phyloP scores from a whole-genome alignment of 2,888 invertebrate species.

The Phalera bucephala region DNA sequence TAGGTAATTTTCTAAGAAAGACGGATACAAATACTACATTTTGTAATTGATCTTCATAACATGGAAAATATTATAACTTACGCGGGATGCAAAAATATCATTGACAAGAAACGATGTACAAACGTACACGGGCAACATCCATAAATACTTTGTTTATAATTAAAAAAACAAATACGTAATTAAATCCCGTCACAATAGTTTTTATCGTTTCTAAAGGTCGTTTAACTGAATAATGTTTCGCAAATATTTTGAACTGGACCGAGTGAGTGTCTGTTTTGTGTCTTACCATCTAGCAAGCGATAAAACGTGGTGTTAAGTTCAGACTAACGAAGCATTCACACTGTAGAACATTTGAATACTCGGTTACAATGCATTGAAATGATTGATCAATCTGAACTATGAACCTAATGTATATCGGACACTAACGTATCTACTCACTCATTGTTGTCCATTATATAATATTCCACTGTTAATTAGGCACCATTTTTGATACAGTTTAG shows the following conservation, averaged over 20 bases:
- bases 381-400: conserved; percentile 24
- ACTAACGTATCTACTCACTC: conserved; percentile 2
- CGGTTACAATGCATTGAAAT: conserved; percentile 18
- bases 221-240: background rate
- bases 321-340: conserved; percentile 18
- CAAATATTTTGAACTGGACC: background rate
- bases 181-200: too few species aligned
- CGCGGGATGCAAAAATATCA: too few species aligned
- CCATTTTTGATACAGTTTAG: conserved; percentile 23
- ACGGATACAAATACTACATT: too few species aligned
- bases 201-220: background rate
- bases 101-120: too few species aligned
- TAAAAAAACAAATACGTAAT: too few species aligned
- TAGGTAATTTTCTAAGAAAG: too few species aligned
- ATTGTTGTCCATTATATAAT: conserved; percentile 17
- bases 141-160: too few species aligned
- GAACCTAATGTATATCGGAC: conserved; percentile 18
- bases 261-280: conserved; percentile 3
- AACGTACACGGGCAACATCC: too few species aligned
- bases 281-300: conserved; percentile 2
- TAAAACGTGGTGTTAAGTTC: conserved; percentile 9
- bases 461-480: conserved; percentile 18
- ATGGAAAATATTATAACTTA: too few species aligned
- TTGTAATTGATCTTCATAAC: too few species aligned
- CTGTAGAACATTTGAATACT: conserved; percentile 17